These are phyloP conservation scores for Disparrhopalites patrizii DNA, from an alignment of 2,888 invertebrate species.

Conservation along the genomic window DNA sequence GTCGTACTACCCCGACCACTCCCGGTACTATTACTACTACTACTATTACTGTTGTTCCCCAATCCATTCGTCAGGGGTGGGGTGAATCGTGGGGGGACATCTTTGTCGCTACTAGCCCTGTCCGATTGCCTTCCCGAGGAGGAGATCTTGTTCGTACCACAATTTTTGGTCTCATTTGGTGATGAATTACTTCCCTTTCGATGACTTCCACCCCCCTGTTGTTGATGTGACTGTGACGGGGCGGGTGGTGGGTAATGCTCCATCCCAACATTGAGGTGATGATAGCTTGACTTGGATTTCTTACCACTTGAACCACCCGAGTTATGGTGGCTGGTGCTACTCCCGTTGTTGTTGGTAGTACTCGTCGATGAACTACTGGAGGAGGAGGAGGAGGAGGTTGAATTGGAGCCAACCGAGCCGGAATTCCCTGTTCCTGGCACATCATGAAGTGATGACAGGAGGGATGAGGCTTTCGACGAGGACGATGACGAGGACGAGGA, in stretches of 20 bases:
- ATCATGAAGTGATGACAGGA: slow-evolving; percentile 18
- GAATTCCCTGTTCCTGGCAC: slow-evolving; percentile 12
- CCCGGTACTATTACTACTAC: slow-evolving; percentile 10
- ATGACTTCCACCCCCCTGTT: neutral
- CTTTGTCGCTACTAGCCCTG: neutral
- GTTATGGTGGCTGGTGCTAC: neutral
- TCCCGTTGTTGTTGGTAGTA: neutral
- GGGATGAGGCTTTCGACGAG: neutral
- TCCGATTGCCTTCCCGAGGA: neutral
- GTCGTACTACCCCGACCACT: slow-evolving; percentile 21
- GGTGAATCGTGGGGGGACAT: slow-evolving; percentile 6
- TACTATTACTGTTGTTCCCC: slow-evolving; percentile 18
- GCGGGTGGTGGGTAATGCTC: slow-evolving; percentile 13
- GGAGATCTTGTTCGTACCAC: too few species aligned
- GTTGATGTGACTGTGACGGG: too few species aligned
- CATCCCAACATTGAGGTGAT: slow-evolving; percentile 21
- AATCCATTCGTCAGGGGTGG: slow-evolving; percentile 10
- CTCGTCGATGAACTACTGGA: neutral
- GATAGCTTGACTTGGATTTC: slow-evolving; percentile 22
- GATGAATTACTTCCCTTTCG: slow-evolving; percentile 20
- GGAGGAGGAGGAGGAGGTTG: slow-evolving; percentile 9
- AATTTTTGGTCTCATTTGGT: slow-evolving; percentile 3
- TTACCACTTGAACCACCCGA: neutral
- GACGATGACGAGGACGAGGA: slow-evolving; percentile 36
- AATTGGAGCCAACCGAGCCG: slow-evolving; percentile 10